Conservation (phyloP, 2,888 invertebrate species). For the Patella ulyssiponensis region DNA sequence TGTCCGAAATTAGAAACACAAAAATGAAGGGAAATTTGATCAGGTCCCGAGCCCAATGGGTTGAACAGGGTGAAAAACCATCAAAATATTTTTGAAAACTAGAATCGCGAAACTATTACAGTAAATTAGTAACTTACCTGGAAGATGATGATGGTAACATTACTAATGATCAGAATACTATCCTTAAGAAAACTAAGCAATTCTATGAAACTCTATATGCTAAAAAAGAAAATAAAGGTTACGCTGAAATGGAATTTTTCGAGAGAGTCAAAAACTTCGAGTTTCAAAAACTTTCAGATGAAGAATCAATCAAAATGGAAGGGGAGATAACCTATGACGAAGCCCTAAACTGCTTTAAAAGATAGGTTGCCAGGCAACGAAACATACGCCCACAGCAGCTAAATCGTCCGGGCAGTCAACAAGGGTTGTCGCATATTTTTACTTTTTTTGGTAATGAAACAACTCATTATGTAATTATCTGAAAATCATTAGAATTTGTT, state of each 20-base stretch:
- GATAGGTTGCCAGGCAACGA: no score
- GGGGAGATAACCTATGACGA: background rate
- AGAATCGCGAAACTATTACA: slow-evolving; percentile 15
- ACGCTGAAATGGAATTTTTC: background rate
- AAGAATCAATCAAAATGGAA: background rate
- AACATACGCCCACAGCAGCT: no score
- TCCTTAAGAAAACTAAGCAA: background rate
- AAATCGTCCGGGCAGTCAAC: no score
- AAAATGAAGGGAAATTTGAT: slow-evolving; percentile 15
- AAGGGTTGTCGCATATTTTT: no score
- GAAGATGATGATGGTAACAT: slow-evolving; percentile 7
- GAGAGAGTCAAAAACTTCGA: background rate
- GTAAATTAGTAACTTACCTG: slow-evolving; percentile 14
- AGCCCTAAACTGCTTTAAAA: background rate
- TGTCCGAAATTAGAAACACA: background rate
- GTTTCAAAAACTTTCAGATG: background rate
- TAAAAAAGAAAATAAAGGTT: background rate
- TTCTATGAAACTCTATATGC: background rate
- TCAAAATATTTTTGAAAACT: slow-evolving; percentile 30
- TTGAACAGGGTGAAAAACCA: slow-evolving; percentile 26
- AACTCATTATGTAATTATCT: no score
- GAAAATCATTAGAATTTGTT: no score
- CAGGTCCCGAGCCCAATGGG: slow-evolving; percentile 13
- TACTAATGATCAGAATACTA: background rate
- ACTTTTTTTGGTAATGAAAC: no score